Base-by-base conservation (phyloP, 2,888 invertebrate species). In the Leucophenga maculata region DNA sequence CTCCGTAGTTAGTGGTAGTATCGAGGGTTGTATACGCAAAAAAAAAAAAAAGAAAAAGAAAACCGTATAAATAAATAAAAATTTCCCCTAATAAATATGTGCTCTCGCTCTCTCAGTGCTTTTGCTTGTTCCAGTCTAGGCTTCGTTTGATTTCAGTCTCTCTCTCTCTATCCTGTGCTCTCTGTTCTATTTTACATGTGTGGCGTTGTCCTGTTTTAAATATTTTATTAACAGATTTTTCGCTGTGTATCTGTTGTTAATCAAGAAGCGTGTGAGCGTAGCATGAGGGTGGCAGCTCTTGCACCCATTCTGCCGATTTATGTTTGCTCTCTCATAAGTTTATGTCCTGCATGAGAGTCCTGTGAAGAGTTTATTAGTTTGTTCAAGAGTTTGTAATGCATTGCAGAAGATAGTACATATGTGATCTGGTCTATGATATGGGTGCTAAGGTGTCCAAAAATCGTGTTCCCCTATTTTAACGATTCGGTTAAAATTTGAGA, bases 141-240 rank as follows among this genome's bases (percentile, higher is more conserved):
- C 31, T 18, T 39, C 22, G 16, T 14, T 39, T 46, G 9, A 20
- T 14, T 11, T 14, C 31, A 11, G 13, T 57, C 57, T 9, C n/a
- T 57, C n/a, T 1, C 57, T 26, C 57, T 26, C 14, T 26, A 16
- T 16, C 48, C 20, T 22, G 4, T 20, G 1, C 31, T 54, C 48
- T 9, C 8, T 26, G 26, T 11, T 57, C 57, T 57, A 39, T 57
- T 14, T 13, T 65, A 22, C 6, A n/a, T 52, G 14, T 18, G 44
- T 67, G 67, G 67, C 46, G 57, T 67, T 67, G 67, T 67, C 67
- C 57, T 67, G 54, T 44, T 55, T 67, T 67, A 67, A 67, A 67
- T 67, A 67, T 67, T 67, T 57, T 55, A 67, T 55, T 67, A 46
- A 57, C 57, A 55, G 46, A 67, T 67, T 67, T 67, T 67, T 67